Conservation (phyloP, 2,888 invertebrate genomes). For the Rambutsinella grinnellia region DNA sequence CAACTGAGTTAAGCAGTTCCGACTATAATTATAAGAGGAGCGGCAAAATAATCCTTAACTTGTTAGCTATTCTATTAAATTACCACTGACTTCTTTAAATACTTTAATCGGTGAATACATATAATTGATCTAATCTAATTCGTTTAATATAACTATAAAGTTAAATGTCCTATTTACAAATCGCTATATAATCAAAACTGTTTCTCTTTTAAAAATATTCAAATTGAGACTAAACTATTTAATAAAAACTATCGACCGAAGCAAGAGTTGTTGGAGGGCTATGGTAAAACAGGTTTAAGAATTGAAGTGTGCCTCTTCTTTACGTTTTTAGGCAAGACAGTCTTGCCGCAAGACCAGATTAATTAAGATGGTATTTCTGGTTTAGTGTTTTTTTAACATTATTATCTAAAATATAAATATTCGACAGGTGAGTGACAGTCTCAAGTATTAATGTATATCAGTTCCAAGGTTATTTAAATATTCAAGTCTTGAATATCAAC, state of each 20-base stretch:
- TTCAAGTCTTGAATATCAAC: constrained; percentile 34
- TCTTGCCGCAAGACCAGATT: too few species aligned
- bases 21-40: too few species aligned
- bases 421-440: constrained; percentile 50
- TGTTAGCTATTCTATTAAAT: too few species aligned
- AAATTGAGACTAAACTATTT: too few species aligned
- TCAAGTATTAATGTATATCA: constrained; percentile 43
- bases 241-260: too few species aligned
- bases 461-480: constrained; percentile 34
- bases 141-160: too few species aligned
- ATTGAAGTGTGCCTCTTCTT: neutral
- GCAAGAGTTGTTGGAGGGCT: too few species aligned
- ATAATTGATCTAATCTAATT: neutral
- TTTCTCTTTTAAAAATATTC: neutral
- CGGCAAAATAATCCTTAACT: neutral
- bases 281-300: neutral
- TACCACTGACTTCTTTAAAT: constrained; percentile 28
- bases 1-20: too few species aligned
- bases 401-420: constrained; percentile 1
- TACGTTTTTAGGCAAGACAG: too few species aligned
- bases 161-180: too few species aligned
- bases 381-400: too few species aligned
- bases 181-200: neutral
- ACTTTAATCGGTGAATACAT: constrained; percentile 25
- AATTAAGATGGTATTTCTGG: too few species aligned